phyloP scores from a whole-genome alignment of 2,888 invertebrate genomes.

The Tryphoninae sp. region DNA sequence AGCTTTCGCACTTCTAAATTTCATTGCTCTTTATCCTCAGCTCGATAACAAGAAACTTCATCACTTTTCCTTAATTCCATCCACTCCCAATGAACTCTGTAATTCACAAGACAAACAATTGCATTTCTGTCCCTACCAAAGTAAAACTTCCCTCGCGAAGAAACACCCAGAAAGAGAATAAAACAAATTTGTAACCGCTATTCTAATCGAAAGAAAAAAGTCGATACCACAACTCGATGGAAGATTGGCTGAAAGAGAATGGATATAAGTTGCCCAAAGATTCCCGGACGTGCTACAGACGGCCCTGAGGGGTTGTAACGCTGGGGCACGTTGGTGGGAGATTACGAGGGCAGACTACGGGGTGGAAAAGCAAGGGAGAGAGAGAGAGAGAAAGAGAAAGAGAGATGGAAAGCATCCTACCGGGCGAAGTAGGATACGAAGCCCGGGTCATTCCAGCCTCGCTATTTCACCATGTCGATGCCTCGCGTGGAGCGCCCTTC shows the following conservation, averaged over 20 bases:
- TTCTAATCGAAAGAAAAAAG: not conserved
- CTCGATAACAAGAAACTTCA: not conserved
- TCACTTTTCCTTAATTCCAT: no score
- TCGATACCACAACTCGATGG: slow-evolving; percentile 14
- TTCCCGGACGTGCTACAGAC: slow-evolving; percentile 16
- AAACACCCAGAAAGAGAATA: not conserved
- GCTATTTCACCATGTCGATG: slow-evolving; percentile 78
- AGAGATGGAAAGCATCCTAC: slow-evolving; percentile 58
- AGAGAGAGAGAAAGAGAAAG: slow-evolving; percentile 18
- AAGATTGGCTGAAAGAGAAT: slow-evolving; percentile 25
- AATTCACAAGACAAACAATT: no score
- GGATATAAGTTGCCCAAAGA: slow-evolving; percentile 23
- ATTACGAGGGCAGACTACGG: not conserved
- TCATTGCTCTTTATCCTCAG: no score
- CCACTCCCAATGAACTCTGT: not conserved
- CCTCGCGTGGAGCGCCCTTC: slow-evolving; percentile 76
- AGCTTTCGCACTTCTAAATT: no score
- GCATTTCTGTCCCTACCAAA: no score
- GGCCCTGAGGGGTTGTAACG: slow-evolving; percentile 37
- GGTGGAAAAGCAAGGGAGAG: not conserved
- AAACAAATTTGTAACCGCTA: not conserved
- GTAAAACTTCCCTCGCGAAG: no score
- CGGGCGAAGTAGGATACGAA: slow-evolving; percentile 75
- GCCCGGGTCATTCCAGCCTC: slow-evolving; percentile 80
- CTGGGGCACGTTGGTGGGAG: not conserved